A percentile compares a stretch with the other conserved stretches of the same genome.
phyloP scores from a whole-genome alignment of 2,113 vertebrate species.

The Equus quagga region DNA sequence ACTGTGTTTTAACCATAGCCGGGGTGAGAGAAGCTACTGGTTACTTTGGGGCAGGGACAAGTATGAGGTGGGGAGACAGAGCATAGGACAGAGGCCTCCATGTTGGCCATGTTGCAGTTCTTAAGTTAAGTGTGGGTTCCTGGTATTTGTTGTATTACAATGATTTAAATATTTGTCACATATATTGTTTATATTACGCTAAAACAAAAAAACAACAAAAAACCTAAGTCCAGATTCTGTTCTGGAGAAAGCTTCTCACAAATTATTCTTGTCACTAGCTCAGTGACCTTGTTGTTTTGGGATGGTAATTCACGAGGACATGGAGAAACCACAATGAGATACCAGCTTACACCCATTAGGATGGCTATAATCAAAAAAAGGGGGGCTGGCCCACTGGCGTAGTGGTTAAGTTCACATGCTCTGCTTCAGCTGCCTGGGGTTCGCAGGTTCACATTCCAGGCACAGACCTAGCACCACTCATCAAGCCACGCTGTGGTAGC shows the following conservation, averaged over 20 bases:
- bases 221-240: neutral
- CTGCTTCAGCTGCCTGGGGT: too few relatives aligned
- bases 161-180: neutral
- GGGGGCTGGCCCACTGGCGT: too few relatives aligned
- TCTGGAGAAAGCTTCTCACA: neutral
- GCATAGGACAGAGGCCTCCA: neutral
- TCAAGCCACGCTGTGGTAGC: too few relatives aligned
- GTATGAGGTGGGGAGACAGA: too few relatives aligned
- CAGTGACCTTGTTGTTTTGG: neutral
- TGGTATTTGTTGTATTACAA: neutral
- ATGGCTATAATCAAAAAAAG: too few relatives aligned
- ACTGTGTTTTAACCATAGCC: neutral
- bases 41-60: neutral
- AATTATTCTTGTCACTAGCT: too few relatives aligned
- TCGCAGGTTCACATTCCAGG: too few relatives aligned
- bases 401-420: too few relatives aligned
- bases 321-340: neutral
- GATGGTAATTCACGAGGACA: too few relatives aligned
- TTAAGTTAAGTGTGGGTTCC: neutral
- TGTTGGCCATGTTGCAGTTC: fast-evolving
- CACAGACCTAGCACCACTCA: too few relatives aligned
- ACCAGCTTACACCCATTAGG: neutral
- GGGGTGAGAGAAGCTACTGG: neutral
- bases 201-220: neutral
- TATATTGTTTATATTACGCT: neutral